Evolutionary conservation across 2,113 vertebrate genomes (phyloP).

Genomic region (Nettapus auritus): DNA sequence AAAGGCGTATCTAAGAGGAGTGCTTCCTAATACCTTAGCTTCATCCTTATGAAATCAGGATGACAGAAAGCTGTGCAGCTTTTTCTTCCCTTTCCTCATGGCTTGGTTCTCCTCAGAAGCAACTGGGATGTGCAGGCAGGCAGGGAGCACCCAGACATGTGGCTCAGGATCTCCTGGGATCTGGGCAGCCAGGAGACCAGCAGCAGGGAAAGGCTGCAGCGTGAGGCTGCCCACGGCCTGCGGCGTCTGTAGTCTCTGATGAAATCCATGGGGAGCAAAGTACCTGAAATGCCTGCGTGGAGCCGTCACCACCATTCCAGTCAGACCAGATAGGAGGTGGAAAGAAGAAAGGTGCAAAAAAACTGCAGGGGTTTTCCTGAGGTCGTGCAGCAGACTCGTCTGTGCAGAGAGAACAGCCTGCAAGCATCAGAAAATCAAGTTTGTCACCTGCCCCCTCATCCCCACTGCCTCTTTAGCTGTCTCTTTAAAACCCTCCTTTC

Average conservation of each 20-base stretch:
- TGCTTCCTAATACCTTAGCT: not conserved
- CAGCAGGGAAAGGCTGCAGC: not conserved
- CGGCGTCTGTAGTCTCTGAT: not conserved
- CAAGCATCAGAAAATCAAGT: not conserved
- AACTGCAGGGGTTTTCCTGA: not conserved
- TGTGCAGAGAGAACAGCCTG: not conserved
- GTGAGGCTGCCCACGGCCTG: not conserved
- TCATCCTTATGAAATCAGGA: not conserved
- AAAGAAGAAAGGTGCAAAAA: not conserved
- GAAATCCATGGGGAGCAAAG: not conserved
- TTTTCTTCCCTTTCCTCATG: not conserved
- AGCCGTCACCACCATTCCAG: not conserved
- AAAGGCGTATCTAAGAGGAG: not conserved
- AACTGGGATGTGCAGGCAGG: not conserved
- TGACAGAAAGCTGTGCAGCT: not conserved
- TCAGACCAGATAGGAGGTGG: not conserved
- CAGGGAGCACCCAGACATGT: not conserved
- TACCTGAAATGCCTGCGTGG: not conserved
- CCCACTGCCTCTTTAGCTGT: not conserved
- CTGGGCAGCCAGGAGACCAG: not conserved
- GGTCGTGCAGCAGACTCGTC: not conserved
- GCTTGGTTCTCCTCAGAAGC: not conserved
- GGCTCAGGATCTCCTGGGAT: not conserved
- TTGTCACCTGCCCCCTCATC: not conserved
- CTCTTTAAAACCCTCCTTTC: not conserved